A percentile compares a stretch with the other conserved stretches of the same genome.
These are phyloP conservation scores for Perizoma affinitatum DNA, from an alignment of 2,888 invertebrate species.

Conservation along the genomic window DNA sequence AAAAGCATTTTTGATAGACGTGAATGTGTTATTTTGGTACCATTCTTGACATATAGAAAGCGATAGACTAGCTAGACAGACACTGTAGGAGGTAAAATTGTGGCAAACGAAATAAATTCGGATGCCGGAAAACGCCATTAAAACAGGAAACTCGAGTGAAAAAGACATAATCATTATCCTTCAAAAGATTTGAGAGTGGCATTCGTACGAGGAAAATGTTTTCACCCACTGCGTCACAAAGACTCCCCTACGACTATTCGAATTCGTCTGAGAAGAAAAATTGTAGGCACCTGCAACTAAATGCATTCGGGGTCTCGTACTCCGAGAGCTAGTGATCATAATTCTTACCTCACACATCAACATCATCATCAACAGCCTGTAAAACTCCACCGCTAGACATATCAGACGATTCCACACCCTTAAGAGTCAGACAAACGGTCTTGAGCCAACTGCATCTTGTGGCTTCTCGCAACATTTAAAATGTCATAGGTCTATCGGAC, in stretches of 20 bases:
- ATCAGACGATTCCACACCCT: too few relatives aligned
- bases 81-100: constrained; percentile 1
- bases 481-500: too few relatives aligned
- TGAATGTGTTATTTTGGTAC: too few relatives aligned
- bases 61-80: too few relatives aligned
- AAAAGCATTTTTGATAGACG: too few relatives aligned
- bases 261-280: constrained; percentile 77
- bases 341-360: constrained; percentile 1
- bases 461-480: too few relatives aligned
- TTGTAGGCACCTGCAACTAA: constrained; percentile 80
- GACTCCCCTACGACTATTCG: constrained; percentile 58
- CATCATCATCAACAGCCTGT: too few relatives aligned
- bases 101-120: constrained; percentile 10
- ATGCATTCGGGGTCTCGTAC: constrained; percentile 59
- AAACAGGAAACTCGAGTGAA: constrained; percentile 31
- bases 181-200: constrained; percentile 30
- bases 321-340: not conserved
- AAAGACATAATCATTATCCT: constrained; percentile 39
- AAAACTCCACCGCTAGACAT: too few relatives aligned
- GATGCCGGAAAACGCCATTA: constrained; percentile 20
- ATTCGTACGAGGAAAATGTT: constrained; percentile 34
- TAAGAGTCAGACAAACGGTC: too few relatives aligned
- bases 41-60: too few relatives aligned
- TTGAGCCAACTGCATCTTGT: too few relatives aligned
- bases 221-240: constrained; percentile 43